Evolutionary conservation across 2,888 invertebrate species (phyloP), one percentile per base, ranked within the genome.

Genomic region (Ochlodes sylvanus): DNA sequence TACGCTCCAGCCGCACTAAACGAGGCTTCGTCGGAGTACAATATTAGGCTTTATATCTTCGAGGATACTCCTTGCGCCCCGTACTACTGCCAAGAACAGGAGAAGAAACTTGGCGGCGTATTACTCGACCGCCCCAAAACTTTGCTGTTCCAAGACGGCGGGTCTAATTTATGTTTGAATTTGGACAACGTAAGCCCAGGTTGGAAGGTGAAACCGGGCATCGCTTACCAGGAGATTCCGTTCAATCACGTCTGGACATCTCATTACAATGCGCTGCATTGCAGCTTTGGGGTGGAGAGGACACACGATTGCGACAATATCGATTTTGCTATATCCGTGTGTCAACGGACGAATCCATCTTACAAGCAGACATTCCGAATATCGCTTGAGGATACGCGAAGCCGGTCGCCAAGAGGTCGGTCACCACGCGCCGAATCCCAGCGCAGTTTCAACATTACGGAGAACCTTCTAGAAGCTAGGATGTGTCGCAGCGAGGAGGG

Each of bases 21-120:
- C 63, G 95, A 96, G 69, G 94, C 95, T 75, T 95, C 95, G 68
- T 93, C 96, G 69, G 98, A 98, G 84, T 97, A 96, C 87, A 97
- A 95, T 79, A 95, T 99, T 74, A 94, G 99, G 72, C 97, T 99
- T 44, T 99, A 99, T 89, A 97, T 98, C 65, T 95, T 99, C 69
- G 98, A 99, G 86, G 99, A 99, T 84, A 98, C 98, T 5, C 97
- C 97, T 64, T 98, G 98, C 77, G 98, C 98, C n/a, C 95, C 97
- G 78, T 98, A 99, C 89, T 98, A 97, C 75, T 96, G 96, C 79
- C 94, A 95, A 63, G 96, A 96, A 50, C 95, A 96, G 76, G 97
- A 97, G 82, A 95, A 96, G 75, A 95, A 96, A 78, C 94, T 98
- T 69, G 98, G 98, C 7, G 99, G 98, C 3, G 95, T 96, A 69